Evolutionary conservation across 2,113 vertebrate species (phyloP).

Genomic region (Alethe diademata): DNA sequence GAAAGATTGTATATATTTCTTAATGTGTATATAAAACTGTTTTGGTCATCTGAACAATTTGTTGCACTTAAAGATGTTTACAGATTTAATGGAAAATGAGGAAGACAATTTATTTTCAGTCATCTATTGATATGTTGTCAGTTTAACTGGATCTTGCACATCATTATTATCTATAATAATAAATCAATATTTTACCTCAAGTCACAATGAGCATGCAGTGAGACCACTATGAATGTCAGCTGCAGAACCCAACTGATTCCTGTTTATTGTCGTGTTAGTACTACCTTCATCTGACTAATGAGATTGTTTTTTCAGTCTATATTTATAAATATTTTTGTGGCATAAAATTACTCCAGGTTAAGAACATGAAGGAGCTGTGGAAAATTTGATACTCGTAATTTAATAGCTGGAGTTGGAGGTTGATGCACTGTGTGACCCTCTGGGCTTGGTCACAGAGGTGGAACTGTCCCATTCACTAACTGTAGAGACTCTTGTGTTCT

Average conservation of each 20-base stretch:
- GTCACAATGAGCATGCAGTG: neutral
- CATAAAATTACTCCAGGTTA: neutral
- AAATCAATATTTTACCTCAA: conserved; percentile 3
- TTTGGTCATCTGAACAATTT: neutral
- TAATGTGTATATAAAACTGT: neutral
- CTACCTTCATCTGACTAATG: neutral
- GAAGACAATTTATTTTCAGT: neutral
- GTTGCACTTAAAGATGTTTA: neutral
- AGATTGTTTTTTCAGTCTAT: neutral
- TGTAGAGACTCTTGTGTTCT: neutral
- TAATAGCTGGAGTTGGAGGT: neutral
- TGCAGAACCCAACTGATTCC: neutral
- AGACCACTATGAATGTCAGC: neutral
- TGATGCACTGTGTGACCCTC: neutral
- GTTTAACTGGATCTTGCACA: neutral
- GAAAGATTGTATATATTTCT: conserved; percentile 22
- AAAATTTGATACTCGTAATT: neutral
- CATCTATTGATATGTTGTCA: neutral
- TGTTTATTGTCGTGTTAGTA: neutral
- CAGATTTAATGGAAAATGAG: neutral
- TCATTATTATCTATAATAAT: neutral
- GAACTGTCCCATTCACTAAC: neutral
- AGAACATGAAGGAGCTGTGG: neutral
- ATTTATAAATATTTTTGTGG: neutral
- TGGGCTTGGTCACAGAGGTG: neutral